Percentiles rank a stretch among this genome's conserved stretches.
These are phyloP conservation scores for Struthidea cinerea DNA, from an alignment of 2,113 vertebrate species.

Conservation along the genomic window DNA sequence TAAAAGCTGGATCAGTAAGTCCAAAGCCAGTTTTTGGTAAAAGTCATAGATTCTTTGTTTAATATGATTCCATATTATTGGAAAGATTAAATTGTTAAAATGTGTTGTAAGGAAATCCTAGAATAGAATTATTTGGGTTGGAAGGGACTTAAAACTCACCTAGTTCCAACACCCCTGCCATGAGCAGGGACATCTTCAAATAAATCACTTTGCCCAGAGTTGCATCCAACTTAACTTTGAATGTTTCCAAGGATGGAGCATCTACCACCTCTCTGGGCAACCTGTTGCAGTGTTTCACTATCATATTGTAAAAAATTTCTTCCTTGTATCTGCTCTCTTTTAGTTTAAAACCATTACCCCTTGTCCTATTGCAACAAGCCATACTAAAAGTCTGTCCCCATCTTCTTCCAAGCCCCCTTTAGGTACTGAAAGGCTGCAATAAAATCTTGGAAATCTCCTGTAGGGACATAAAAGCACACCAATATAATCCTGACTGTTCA, in stretches of 20 bases:
- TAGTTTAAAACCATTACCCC: background rate
- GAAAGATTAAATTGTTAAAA: background rate
- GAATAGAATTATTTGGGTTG: background rate
- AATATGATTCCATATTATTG: background rate
- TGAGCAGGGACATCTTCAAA: background rate
- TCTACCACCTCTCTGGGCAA: background rate
- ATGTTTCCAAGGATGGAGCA: background rate
- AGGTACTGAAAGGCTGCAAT: background rate
- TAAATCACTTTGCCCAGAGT: background rate
- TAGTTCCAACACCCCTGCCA: background rate
- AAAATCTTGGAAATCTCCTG: background rate
- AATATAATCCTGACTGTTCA: background rate
- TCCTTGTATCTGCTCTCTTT: background rate
- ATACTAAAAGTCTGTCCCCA: background rate
- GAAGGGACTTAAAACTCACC: background rate
- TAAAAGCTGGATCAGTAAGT: background rate
- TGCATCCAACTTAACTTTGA: background rate
- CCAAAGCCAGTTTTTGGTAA: background rate
- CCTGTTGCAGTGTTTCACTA: background rate
- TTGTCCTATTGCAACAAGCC: background rate
- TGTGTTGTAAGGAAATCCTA: background rate
- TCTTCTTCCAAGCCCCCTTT: background rate
- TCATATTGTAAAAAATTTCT: background rate
- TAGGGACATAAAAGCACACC: background rate
- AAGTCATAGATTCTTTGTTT: background rate